Base-by-base conservation (phyloP, 1,140 invertebrate species). In the Zelostemma sp. region DNA sequence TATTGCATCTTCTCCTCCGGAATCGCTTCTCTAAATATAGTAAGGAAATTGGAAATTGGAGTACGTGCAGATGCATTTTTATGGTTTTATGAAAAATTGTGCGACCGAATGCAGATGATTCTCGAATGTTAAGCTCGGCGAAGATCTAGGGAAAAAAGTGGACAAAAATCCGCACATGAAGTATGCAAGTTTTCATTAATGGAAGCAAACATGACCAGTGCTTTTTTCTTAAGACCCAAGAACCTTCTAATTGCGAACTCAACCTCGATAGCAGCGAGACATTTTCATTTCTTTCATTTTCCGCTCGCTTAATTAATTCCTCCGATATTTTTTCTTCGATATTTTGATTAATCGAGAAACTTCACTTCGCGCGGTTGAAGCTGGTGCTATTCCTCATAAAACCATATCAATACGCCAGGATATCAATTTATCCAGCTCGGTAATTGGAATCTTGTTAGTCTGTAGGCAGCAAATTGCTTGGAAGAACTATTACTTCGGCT, bases 161-260 rank as follows among this genome's bases (percentile, higher is more conserved):
- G 56, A 57, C n/a, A 66, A 65, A 71, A 66, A 58, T 31, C 35
- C 35, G 57, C 54, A 63, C 61, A 57, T 79, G 59, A 80, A 81
- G 78, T 69, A 80, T 81, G 76, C 74, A 80, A 41, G 68, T 76
- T 80, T 80, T 81, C 78, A 80, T 82, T 77, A 79, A 65, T 60
- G 47, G 57, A 41, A 62, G 63, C 73, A 74, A 75, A 74, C 68
- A 47, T 17, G 57, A 33, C 45, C 58, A 70, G 64, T 40, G 40
- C 68, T 69, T n/a, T 68, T 75, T 74, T 67, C 68, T 62, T 65
- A 73, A 74, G 49, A 5, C 38, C 14, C 15, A 25, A 46, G 46
- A 48, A 46, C 45, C 17, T 48, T 12, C 41, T 38, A 58, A 38
- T 58, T 48, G 45, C 14, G 8, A 8, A 3, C 21, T 25, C 21